These are phyloP conservation scores for Wasmannia auropunctata DNA, from an alignment of 1,140 invertebrate genomes.

Conservation along the genomic window DNA sequence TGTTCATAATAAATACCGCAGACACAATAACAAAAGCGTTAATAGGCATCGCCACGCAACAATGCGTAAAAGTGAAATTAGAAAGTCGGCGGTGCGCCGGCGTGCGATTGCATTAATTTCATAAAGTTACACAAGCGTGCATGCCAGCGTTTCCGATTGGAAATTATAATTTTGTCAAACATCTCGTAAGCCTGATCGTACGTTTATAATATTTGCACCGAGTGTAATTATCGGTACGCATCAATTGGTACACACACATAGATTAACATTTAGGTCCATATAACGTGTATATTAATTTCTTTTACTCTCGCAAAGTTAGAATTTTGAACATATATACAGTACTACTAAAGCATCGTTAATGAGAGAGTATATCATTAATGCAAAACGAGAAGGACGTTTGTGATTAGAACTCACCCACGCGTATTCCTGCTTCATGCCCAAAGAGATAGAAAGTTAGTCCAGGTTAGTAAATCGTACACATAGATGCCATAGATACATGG, in stretches of 20 bases:
- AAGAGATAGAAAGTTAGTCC: conserved; percentile 80
- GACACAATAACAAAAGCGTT: conserved; percentile 21
- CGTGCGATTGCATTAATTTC: conserved; percentile 54
- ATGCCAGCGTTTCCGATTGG: background rate
- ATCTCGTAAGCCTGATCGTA: background rate
- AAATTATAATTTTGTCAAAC: conserved; percentile 18
- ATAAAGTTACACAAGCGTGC: conserved; percentile 48
- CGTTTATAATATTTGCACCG: background rate
- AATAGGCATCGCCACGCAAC: conserved; percentile 38
- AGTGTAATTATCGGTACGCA: background rate
- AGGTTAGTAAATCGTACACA: conserved; percentile 80
- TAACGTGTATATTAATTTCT: background rate
- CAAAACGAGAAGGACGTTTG: background rate
- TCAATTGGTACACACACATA: background rate
- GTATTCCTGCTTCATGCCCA: conserved; percentile 81
- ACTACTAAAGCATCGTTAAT: conserved; percentile 4
- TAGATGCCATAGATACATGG: conserved; percentile 69
- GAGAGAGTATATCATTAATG: background rate
- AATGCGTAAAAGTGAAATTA: conserved; percentile 60
- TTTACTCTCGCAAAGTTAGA: background rate
- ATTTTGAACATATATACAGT: background rate
- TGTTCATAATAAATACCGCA: conserved; percentile 7
- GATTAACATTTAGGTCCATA: background rate
- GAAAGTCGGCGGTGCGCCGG: conserved; percentile 38
- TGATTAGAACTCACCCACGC: conserved; percentile 82